Conservation (phyloP, 2,113 vertebrate species). For the Paratilapia polleni region DNA sequence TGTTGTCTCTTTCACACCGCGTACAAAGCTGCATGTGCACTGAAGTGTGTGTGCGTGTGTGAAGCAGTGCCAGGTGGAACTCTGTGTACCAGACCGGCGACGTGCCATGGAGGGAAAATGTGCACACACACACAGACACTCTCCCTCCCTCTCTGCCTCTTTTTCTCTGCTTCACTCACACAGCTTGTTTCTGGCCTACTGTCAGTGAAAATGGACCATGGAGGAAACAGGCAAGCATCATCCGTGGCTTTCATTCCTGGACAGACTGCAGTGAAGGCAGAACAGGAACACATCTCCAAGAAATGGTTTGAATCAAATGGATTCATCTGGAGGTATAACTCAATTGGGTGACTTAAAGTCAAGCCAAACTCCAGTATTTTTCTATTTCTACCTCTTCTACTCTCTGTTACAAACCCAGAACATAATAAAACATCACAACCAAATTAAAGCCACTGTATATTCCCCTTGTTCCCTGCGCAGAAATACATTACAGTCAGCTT, state of each 20-base stretch:
- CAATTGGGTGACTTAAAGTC: neutral
- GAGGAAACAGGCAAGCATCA: constrained; percentile 44
- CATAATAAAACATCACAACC: neutral
- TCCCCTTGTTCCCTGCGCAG: constrained; percentile 14
- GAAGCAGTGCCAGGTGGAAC: constrained; percentile 58
- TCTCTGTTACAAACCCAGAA: neutral
- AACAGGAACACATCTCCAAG: neutral
- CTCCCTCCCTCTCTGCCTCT: neutral
- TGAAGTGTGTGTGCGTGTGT: constrained; percentile 35
- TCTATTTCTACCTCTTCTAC: neutral
- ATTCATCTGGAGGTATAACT: neutral
- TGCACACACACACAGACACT: constrained; percentile 48
- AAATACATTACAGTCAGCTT: constrained; percentile 18
- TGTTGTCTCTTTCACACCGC: constrained; percentile 30
- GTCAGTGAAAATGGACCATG: constrained; percentile 48
- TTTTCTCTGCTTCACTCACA: constrained; percentile 25
- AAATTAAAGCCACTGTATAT: neutral
- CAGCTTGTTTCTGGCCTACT: constrained; percentile 37
- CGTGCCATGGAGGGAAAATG: constrained; percentile 41
- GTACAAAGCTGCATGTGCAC: constrained; percentile 46
- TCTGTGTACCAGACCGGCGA: constrained; percentile 47
- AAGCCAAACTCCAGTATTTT: neutral
- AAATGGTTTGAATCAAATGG: constrained; percentile 21
- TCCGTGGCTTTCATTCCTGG: constrained; percentile 23
- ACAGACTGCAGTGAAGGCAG: constrained; percentile 6